phyloP scores from a whole-genome alignment of 1,140 invertebrate species.

The Hyphantria cunea region DNA sequence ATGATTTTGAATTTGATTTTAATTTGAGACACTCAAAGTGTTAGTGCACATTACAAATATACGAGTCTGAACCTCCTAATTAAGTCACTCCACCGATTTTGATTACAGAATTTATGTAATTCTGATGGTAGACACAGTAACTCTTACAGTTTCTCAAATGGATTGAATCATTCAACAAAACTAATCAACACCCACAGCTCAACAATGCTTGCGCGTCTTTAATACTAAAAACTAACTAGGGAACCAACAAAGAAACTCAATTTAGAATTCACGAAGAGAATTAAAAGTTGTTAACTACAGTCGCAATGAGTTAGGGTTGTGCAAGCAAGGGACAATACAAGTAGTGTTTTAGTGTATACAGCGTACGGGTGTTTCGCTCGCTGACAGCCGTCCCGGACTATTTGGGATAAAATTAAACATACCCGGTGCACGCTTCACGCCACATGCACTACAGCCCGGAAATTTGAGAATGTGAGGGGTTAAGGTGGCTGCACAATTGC shows the following conservation, averaged over 20 bases:
- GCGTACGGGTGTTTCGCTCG: neutral
- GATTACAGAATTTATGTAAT: no score
- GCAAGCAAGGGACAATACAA: constrained; percentile 1
- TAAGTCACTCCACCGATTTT: no score
- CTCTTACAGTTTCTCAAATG: no score
- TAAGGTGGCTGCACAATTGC: constrained; percentile 15
- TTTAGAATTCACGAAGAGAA: constrained; percentile 27
- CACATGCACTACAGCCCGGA: constrained; percentile 9
- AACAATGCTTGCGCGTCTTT: neutral
- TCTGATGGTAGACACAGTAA: no score
- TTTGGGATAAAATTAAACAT: constrained; percentile 33
- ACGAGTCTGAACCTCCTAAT: no score
- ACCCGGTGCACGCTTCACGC: constrained; percentile 12
- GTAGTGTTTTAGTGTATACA: neutral
- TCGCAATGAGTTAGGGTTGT: constrained; percentile 23
- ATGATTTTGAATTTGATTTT: no score
- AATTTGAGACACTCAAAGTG: no score
- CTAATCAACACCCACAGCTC: no score
- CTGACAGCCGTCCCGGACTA: constrained; percentile 10
- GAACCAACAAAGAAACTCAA: constrained; percentile 31
- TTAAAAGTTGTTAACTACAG: constrained; percentile 31
- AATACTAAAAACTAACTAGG: constrained; percentile 16
- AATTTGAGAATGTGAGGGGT: constrained; percentile 24
- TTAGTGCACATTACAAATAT: no score
- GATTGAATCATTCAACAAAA: no score